Evolutionary conservation across 2,888 invertebrate species (phyloP), one percentile per base, ranked within the genome.

Genomic region (Euplagia quadripunctaria): DNA sequence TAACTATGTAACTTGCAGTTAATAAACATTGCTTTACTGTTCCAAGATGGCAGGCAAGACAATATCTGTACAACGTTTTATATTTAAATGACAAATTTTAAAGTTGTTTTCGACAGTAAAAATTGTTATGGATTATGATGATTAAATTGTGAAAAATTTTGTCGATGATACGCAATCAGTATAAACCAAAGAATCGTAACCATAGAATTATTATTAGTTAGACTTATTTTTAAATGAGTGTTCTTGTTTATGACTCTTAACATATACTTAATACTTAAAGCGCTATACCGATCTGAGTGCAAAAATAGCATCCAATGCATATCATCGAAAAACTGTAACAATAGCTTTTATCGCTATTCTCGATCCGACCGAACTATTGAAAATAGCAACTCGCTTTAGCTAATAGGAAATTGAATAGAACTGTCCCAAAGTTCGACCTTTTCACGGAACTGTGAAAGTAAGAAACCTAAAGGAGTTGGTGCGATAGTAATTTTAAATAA

Each of bases 371-470:
- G 58, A 70, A 74, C 69, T 71, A 78, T 71, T 70, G 68, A 66
- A 78, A 58, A 67, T 65, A 74, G 65, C 72, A 78, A 76, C 69
- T 78, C 68, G 69, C 68, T 80, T 78, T 79, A 72, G 70, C 76
- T 74, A 83, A 70, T 74, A 70, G 66, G 73, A 81, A 79, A 81
- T 81, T 78, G 81, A 82, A 82, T 82, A 68, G 78, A 78, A 80
- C 76, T 68, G 70, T 71, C 74, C 63, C 41, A 65, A 81, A 81
- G 74, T 76, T 83, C 58, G 73, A 72, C 71, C 73, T 73, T 76
- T 74, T 82, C 71, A 72, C 70, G 70, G 61, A 76, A 81, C 74
- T 74, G 64, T 43, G 65, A 67, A 74, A 80, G 66, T 75, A 63
- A 67, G 72, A 67, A n/a, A 67, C 66, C 46, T 64, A 41, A 49